Evolutionary conservation across 2,888 invertebrate genomes (phyloP), one percentile per base, ranked within the genome.

Genomic region (Cactoblastis cactorum): DNA sequence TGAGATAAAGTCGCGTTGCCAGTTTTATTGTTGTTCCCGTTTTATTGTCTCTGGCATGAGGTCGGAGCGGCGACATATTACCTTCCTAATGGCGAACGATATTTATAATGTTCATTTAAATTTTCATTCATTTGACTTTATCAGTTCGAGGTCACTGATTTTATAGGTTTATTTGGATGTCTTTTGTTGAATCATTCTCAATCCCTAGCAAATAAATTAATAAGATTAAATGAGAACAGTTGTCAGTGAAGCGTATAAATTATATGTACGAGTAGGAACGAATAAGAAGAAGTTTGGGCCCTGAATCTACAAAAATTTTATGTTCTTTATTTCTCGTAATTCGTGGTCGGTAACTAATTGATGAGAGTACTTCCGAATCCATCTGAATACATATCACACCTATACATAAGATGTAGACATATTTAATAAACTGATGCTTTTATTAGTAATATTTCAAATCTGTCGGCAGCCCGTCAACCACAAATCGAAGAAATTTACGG

Each of bases 31-130:
- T 71, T 67, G 55, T n/a, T n/a, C n/a, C 65, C 70, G 67, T 76
- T 82, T 82, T 82, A 82, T 77, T 82, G 78, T 78, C 72, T 72
- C 65, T 59, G 58, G 62, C 61, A 74, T 70, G 67, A 73, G 69
- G 62, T 67, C 61, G 48, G 50, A 53, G 51, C 57, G 62, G 45
- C 58, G 65, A 60, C 65, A 57, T 62, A 59, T 61, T 56, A 51
- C 52, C 24, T 51, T 59, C 53, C 60, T 69, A 74, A 72, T 73
- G 67, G 65, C 55, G 58, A 52, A 59, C 57, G 59, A 63, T 69
- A 70, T 77, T 76, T 75, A 72, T 70, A 62, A 57, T 54, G 61
- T 56, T 63, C 60, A 67, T 71, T 70, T 63, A 58, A 64, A 63
- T 60, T 61, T 62, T 57, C 63, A 46, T 62, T 57, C 63, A 46